Evolutionary conservation across 2,797 vertebrate species (phyloP), one percentile per base, ranked within the genome.

Genomic region (Nyctalus aviator): DNA sequence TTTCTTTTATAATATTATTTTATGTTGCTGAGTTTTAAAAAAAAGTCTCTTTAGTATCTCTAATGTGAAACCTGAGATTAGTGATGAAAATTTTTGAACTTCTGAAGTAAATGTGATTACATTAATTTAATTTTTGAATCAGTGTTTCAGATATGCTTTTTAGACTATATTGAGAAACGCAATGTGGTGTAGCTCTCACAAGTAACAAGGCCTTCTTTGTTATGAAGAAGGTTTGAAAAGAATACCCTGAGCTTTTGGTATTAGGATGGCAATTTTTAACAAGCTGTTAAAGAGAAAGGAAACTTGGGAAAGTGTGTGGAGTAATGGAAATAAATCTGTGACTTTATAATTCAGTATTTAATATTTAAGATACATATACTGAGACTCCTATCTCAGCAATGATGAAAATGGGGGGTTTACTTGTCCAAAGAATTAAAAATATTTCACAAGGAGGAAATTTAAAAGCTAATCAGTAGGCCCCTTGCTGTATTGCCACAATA

Each of bases 11-110:
- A 75, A 88, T 30, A 71, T 46, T 91, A 21, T 37, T 79, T 76
- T 90, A 66, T 88, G 73, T 83, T 72, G 7, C 25, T 87, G 35
- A 86, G 12, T 90, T 84, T 73, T 23, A 75, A 53, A 37, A 20
- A 20, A 20, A 92, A 88, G n/a, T 84, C 11, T 88, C 44, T 72
- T 88, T 73, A 21, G 32, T 81, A n/a, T 9, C n/a, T 88, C 8
- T 81, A 66, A 55, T 76, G 37, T 93, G 37, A 72, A 91, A 69
- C 81, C 32, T 91, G 46, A 76, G 14, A 88, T 88, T 82, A 84
- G 18, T 81, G 68, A 88, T 75, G 84, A 81, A 93, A 88, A 71
- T 25, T 66, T 69, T 77, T 88, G 53, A 66, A 41, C 10, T 75
- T n/a, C 4, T 76, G 35, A 88, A 92, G 30, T 66, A 90, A 35